Percentiles rank a stretch among this genome's conserved stretches.
Conservation (phyloP, 2,797 vertebrate species). For the Knipowitschia caucasica region DNA sequence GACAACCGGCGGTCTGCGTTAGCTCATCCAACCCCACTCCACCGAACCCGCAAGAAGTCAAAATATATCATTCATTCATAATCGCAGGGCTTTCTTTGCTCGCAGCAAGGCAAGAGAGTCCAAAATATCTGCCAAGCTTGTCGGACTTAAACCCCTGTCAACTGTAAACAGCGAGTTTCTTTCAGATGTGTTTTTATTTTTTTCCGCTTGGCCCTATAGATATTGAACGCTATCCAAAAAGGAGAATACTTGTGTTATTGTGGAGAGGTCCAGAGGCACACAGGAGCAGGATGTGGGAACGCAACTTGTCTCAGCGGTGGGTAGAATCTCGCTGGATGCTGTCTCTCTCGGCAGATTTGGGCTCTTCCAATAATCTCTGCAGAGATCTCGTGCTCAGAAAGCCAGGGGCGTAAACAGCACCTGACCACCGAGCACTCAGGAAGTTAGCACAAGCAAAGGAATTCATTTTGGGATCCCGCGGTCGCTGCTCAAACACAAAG, state of each 20-base stretch:
- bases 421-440: conserved; percentile 22
- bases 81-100: conserved; percentile 31
- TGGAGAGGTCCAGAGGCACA: conserved; percentile 12
- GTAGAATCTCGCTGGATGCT: conserved; percentile 23
- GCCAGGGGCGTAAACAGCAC: conserved; percentile 24
- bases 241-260: neutral
- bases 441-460: conserved; percentile 19
- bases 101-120: conserved; percentile 12
- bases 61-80: conserved; percentile 63
- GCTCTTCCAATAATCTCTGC: conserved; percentile 30
- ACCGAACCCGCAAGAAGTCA: conserved; percentile 51
- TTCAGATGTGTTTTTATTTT: conserved; percentile 15
- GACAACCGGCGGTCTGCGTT: conserved; percentile 63
- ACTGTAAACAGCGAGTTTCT: conserved; percentile 19
- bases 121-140: conserved; percentile 18
- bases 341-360: conserved; percentile 34
- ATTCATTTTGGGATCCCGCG: conserved; percentile 23
- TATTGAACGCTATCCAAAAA: neutral
- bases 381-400: conserved; percentile 20
- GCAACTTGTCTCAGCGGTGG: conserved; percentile 16
- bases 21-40: conserved; percentile 62
- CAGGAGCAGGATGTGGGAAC: conserved; percentile 31
- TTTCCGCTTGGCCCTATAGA: conserved; percentile 6
- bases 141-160: conserved; percentile 14
- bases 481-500: neutral